These are phyloP conservation scores for Uria lomvia DNA, from an alignment of 2,113 vertebrate species.

Conservation along the genomic window DNA sequence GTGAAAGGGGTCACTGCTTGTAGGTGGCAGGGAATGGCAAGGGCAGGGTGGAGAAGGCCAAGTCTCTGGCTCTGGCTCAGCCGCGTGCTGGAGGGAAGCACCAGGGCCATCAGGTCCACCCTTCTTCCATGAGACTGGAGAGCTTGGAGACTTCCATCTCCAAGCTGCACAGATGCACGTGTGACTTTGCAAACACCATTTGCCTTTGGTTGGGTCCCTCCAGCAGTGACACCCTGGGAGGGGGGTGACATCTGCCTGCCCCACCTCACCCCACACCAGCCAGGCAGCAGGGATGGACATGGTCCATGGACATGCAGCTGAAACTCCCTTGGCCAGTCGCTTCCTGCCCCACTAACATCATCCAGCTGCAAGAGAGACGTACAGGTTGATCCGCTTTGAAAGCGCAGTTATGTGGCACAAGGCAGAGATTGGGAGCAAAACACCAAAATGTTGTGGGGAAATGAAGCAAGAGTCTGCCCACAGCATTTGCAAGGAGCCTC, in stretches of 20 bases:
- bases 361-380: neutral
- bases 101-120: neutral
- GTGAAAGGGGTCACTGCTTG: neutral
- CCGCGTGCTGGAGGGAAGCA: neutral
- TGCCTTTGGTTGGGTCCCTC: neutral
- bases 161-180: accelerated
- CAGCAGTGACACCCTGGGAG: neutral
- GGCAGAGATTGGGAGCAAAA: neutral
- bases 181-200: neutral
- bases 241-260: neutral
- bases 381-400: neutral
- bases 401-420: neutral
- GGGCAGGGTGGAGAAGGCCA: neutral
- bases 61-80: neutral
- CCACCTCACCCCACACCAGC: neutral
- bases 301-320: neutral
- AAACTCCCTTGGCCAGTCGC: neutral
- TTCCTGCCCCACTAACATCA: neutral
- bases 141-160: neutral
- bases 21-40: neutral
- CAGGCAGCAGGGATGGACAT: neutral
- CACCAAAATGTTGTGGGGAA: neutral
- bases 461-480: neutral
- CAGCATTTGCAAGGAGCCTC: neutral
- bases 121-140: neutral